Conservation (phyloP, 2,888 invertebrate species). For the Brachyptera putata region DNA sequence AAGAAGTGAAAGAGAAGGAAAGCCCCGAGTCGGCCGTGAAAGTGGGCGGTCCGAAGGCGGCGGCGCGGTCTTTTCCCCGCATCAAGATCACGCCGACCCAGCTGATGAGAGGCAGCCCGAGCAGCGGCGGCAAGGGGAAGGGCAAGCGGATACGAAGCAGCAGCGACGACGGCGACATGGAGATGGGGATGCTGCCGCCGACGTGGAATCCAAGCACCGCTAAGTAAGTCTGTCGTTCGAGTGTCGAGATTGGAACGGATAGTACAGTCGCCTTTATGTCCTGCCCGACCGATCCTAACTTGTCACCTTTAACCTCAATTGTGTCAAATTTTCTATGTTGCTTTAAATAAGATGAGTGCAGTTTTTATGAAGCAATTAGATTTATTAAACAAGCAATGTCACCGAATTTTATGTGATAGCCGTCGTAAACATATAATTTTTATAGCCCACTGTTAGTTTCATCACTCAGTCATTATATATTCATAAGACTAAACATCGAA, state of each 20-base stretch:
- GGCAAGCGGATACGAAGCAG: constrained; percentile 13
- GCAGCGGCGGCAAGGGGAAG: neutral
- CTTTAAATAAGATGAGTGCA: no score
- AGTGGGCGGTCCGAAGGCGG: neutral
- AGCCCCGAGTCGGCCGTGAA: neutral
- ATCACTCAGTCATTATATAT: no score
- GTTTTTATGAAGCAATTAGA: no score
- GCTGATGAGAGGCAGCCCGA: constrained; percentile 2
- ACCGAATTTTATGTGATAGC: no score
- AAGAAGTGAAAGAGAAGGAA: no score
- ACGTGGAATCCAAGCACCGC: constrained; percentile 38
- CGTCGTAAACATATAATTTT: no score
- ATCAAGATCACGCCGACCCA: constrained; percentile 13
- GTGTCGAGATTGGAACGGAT: neutral
- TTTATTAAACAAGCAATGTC: no score
- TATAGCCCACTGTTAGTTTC: no score
- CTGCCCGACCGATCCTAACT: neutral
- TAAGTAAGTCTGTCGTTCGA: constrained; percentile 14
- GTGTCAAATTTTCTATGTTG: no score
- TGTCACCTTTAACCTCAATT: no score
- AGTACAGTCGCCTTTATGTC: neutral
- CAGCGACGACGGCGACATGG: constrained; percentile 37
- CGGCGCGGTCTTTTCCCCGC: constrained; percentile 6
- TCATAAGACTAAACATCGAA: no score
- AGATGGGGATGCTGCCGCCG: constrained; percentile 44